Evolutionary conservation across 2,888 invertebrate genomes (phyloP).

Genomic region (Acleris laterana): DNA sequence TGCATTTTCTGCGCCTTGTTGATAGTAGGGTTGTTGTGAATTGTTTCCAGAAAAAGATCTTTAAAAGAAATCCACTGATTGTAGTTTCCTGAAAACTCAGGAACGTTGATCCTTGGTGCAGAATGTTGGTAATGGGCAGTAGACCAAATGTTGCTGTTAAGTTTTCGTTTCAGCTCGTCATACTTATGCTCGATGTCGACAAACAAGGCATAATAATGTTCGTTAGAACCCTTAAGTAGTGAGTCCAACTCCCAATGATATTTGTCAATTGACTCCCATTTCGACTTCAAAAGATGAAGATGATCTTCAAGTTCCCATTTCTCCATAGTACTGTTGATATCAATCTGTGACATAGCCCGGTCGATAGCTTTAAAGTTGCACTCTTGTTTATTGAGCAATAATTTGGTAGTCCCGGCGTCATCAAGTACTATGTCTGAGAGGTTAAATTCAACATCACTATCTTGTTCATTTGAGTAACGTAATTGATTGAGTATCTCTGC

Average conservation of each 20-base stretch:
- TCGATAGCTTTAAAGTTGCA: slow-evolving; percentile 1
- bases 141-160: background rate
- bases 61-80: slow-evolving; percentile 27
- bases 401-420: background rate
- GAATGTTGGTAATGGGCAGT: background rate
- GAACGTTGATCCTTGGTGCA: background rate
- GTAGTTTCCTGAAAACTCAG: no score
- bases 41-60: slow-evolving; percentile 28
- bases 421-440: background rate
- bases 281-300: slow-evolving; percentile 16
- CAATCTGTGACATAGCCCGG: no score
- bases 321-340: background rate
- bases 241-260: slow-evolving; percentile 12
- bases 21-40: slow-evolving; percentile 29
- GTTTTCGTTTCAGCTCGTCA: background rate
- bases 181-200: background rate
- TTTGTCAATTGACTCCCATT: slow-evolving; percentile 22
- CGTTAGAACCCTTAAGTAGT: background rate
- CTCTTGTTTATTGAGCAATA: slow-evolving; percentile 1
- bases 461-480: background rate
- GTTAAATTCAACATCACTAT: background rate
- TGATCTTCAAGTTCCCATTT: slow-evolving; percentile 33
- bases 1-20: slow-evolving; percentile 2
- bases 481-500: background rate
- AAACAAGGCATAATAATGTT: background rate